Conservation (phyloP, 2,113 vertebrate species). For the Rhabdomys dilectus region DNA sequence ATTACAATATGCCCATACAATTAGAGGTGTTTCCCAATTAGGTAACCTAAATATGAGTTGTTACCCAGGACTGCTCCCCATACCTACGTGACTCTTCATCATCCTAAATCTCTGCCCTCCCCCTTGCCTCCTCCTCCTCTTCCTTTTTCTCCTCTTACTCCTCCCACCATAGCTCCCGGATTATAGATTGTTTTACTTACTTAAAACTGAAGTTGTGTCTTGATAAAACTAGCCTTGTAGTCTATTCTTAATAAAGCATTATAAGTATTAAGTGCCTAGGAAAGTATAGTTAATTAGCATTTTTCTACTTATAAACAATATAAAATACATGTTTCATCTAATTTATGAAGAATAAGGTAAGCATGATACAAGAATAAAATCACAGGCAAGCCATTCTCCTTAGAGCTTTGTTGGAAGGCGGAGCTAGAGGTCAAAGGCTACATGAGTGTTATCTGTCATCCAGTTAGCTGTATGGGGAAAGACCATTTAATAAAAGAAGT, state of each 20-base stretch:
- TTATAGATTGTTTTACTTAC: neutral
- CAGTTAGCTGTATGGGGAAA: neutral
- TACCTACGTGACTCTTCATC: too few relatives aligned
- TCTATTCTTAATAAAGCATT: constrained; percentile 1
- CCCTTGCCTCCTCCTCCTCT: too few relatives aligned
- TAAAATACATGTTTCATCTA: constrained; percentile 18
- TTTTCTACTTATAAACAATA: constrained; percentile 35
- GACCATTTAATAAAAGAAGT: constrained; percentile 53
- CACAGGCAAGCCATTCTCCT: neutral
- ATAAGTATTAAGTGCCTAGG: neutral
- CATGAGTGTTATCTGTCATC: constrained; percentile 60
- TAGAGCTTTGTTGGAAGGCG: constrained; percentile 11
- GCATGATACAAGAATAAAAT: neutral
- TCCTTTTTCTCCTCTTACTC: too few relatives aligned
- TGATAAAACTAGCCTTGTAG: neutral
- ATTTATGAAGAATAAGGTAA: neutral
- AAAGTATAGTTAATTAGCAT: neutral
- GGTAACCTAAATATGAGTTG: too few relatives aligned
- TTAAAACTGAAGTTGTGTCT: constrained; percentile 4
- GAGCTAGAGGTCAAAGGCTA: constrained; percentile 40
- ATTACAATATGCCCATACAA: too few relatives aligned
- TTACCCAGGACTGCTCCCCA: too few relatives aligned
- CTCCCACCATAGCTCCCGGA: neutral
- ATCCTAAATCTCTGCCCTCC: too few relatives aligned
- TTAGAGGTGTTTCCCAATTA: too few relatives aligned